Base-by-base conservation (phyloP, 2,113 vertebrate species). In the Hydrolagus affinis region DNA sequence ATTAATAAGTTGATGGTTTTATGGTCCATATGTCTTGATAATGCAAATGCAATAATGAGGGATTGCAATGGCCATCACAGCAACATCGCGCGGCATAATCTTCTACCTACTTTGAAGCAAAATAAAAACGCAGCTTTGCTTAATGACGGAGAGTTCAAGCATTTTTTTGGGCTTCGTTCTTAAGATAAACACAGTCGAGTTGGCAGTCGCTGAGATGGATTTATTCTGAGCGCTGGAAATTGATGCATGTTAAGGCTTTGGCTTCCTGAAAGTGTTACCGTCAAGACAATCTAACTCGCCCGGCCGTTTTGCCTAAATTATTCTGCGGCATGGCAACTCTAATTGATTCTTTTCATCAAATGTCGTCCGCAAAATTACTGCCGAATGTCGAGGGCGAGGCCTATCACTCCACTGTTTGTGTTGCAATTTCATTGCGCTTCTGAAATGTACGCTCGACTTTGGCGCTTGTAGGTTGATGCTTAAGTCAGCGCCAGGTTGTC, bases 341-440 rank as follows among this genome's bases (percentile, higher is more conserved):
- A 80, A 80, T 80, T 80, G 76, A 80, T 80, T n/a, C 59, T 14
- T 80, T 60, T 80, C 64, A 23, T 80, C 76, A 80, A 62, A 80
- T 25, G 57, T 12, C 76, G 64, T 62, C 76, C 28, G 9, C 76
- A 23, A 80, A 80, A 80, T 80, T 80, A 80, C 59, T 64, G 28
- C n/a, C 64, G 56, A 80, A 60, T 60, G 56, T 80, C 76, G 64
- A 80, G 57, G 25, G 76, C 76, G 8, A 57, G 62, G 28, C 64
- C 76, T 62, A 80, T 80, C 76, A 80, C n/a, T 11, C 59, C 28
- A 28, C 59, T 64, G 76, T 23, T 80, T 80, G 14, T 62, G 59
- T 60, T 60, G 76, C 76, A 80, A 64, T 25, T 25, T 60, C 76
- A 64, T 60, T 80, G n/a, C 3, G 60, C 44, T 28, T 62, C 62